Evolutionary conservation across 2,888 invertebrate species (phyloP).

Genomic region (Euclidia mi): DNA sequence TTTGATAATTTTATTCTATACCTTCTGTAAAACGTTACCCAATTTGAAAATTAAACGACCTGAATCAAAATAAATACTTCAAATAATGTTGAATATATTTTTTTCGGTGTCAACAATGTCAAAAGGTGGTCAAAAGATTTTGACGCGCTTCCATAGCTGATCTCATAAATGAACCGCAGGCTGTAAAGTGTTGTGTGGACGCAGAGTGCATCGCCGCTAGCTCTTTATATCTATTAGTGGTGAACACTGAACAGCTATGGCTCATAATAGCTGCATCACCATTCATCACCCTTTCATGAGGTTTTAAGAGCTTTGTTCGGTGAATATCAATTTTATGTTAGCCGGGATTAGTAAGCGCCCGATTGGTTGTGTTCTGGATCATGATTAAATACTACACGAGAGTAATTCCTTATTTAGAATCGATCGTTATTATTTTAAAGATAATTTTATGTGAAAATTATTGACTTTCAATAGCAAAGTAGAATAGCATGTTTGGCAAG

Average conservation of each 20-base stretch:
- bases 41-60: too few species aligned
- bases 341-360: constrained; percentile 10
- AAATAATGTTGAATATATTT: too few species aligned
- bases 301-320: constrained; percentile 22
- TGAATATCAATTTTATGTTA: constrained; percentile 27
- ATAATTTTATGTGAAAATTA: too few species aligned
- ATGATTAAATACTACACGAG: constrained; percentile 5
- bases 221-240: constrained; percentile 52
- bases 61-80: too few species aligned
- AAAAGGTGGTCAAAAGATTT: constrained; percentile 44
- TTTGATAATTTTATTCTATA: too few species aligned
- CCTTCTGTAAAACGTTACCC: too few species aligned
- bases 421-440: too few species aligned
- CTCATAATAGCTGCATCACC: constrained; percentile 33
- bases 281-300: constrained; percentile 25
- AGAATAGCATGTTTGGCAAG: too few species aligned
- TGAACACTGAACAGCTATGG: constrained; percentile 25
- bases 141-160: constrained; percentile 34
- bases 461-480: too few species aligned
- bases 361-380: constrained; percentile 9
- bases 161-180: constrained; percentile 53
- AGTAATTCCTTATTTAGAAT: too few species aligned
- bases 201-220: constrained; percentile 51
- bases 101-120: constrained; percentile 25
- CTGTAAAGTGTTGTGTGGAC: constrained; percentile 41